Conservation (phyloP, 1,140 invertebrate genomes). For the Bicyclus anynana region DNA sequence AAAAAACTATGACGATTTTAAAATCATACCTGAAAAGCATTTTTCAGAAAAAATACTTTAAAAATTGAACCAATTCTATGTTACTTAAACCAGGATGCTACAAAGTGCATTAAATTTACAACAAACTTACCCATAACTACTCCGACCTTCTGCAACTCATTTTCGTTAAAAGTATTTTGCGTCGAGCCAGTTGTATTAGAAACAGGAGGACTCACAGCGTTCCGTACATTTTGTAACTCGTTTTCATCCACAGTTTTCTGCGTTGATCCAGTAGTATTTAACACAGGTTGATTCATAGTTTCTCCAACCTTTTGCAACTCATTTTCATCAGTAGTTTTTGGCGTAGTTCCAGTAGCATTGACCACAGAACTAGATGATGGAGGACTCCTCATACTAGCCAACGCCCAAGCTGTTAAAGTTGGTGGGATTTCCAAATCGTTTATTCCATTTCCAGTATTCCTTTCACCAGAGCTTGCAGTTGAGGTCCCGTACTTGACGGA, state of each 20-base stretch:
- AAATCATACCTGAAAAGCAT: too few relatives aligned
- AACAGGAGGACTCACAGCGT: too few relatives aligned
- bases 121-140: slow-evolving; percentile 49
- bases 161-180: slow-evolving; percentile 59
- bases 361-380: slow-evolving; percentile 37
- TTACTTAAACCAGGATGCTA: not conserved
- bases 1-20: too few relatives aligned
- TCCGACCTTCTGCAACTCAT: slow-evolving; percentile 62
- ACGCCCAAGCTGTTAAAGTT: slow-evolving; percentile 61
- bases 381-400: slow-evolving; percentile 55
- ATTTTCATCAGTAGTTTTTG: slow-evolving; percentile 60
- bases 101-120: not conserved
- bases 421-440: slow-evolving; percentile 65
- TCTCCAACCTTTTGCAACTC: too few relatives aligned
- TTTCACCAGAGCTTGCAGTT: slow-evolving; percentile 38
- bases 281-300: too few relatives aligned
- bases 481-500: slow-evolving; percentile 54
- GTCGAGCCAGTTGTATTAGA: too few relatives aligned
- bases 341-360: slow-evolving; percentile 43
- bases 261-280: slow-evolving; percentile 41
- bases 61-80: not conserved
- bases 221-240: too few relatives aligned
- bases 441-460: slow-evolving; percentile 28
- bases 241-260: slow-evolving; percentile 63
- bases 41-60: too few relatives aligned